These are phyloP conservation scores for Lepas anatifera DNA, from an alignment of 2,888 invertebrate species.

Conservation along the genomic window DNA sequence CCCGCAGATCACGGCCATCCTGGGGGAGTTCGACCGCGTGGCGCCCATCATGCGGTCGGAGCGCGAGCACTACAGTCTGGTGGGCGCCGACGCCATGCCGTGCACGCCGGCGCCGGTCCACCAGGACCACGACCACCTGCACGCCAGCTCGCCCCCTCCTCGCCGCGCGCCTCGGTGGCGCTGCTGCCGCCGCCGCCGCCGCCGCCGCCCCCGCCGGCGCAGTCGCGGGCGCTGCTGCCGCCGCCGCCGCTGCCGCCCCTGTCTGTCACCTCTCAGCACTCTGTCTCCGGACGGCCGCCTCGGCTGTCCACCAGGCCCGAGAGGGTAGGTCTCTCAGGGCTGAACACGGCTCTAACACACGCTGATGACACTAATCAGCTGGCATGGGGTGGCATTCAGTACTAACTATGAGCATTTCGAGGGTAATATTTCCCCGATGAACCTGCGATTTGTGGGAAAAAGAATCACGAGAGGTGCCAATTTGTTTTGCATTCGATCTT, in stretches of 20 bases:
- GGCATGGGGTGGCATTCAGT: too few species aligned
- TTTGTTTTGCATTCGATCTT: too few species aligned
- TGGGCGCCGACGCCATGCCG: slow-evolving; percentile 10
- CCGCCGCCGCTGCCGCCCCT: background rate
- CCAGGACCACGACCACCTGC: slow-evolving; percentile 11
- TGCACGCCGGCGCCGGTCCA: slow-evolving; percentile 8
- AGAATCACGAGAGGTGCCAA: too few species aligned
- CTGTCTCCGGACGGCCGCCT: too few species aligned
- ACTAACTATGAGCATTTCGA: too few species aligned
- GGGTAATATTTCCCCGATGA: too few species aligned
- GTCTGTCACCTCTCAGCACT: too few species aligned
- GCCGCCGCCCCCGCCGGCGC: slow-evolving; percentile 13
- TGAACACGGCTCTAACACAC: too few species aligned
- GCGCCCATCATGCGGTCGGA: slow-evolving; percentile 12
- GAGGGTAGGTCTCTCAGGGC: too few species aligned
- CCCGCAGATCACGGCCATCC: slow-evolving; percentile 7
- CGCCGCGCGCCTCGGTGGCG: background rate
- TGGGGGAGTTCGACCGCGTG: slow-evolving; percentile 3
- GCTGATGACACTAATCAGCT: too few species aligned
- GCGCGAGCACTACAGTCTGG: background rate
- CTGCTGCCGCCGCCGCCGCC: background rate
- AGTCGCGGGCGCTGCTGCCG: background rate
- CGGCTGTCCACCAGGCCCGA: too few species aligned
- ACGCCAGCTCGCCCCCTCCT: background rate
- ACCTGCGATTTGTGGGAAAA: too few species aligned